Evolutionary conservation across 2,797 vertebrate genomes (phyloP), one percentile per base, ranked within the genome.

Genomic region (Acanthurus tractus): DNA sequence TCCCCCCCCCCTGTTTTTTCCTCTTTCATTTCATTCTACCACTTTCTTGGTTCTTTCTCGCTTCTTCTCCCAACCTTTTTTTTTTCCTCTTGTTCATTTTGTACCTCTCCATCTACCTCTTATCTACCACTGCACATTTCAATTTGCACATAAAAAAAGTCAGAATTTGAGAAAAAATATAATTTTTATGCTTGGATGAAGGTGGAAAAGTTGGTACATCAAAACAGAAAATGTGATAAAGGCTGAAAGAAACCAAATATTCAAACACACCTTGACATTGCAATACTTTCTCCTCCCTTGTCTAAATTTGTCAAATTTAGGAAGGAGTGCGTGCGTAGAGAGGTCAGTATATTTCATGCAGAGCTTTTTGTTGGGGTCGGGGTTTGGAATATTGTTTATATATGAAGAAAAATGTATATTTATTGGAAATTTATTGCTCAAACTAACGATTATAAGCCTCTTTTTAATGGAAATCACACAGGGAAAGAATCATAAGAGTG

Each of bases 61-160:
- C 22, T 12, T 42, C 18, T 11, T 17, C 44, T 48, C 23, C 15
- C 58, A 38, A 6, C 52, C 6, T 20, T 1, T 23, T 18, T 14
- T 18, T 48, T 48, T 53, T 64, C n/a, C n/a, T n/a, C n/a, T 45
- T 2, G 20, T 54, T 42, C 11, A 34, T 56, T 40, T 11, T 0
- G 2, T 14, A 25, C 40, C 12, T n/a, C 34, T 23, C 17, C 14
- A 58, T 29, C 25, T 8, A 4, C 49, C 49, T 46, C 13, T 3
- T 70, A 53, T 54, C 42, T 63, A 2, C 10, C 0, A 6, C 44
- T 45, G 57, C 62, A 67, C 29, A 44, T 78, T 63, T 46, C 40
- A 44, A 8, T 67, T 57, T 63, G 17, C 46, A 63, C 65, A 50
- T 5, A 0, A 3, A 12, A 12, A 0, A 5, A 45, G 17, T 3